Conservation (phyloP, 2,113 vertebrate genomes). For the Cynopterus brachyotis region DNA sequence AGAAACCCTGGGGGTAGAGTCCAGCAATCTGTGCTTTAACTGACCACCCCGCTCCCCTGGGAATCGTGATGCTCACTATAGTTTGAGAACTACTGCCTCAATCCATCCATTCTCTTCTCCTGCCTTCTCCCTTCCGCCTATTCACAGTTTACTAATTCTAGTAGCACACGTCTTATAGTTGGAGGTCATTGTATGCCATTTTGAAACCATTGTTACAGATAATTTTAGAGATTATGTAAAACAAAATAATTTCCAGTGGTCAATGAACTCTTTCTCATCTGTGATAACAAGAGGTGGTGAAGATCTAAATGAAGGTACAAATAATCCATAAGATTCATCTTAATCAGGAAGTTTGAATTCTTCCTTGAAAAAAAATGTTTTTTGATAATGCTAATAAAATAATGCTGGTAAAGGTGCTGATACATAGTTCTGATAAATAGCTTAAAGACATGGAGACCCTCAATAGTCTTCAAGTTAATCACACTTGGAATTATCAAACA, state of each 20-base stretch:
- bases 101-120: background rate
- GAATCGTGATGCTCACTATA: accelerated
- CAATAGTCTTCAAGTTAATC: background rate
- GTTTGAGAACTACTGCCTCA: background rate
- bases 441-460: background rate
- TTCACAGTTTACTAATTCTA: background rate
- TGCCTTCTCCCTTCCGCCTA: background rate
- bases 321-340: background rate
- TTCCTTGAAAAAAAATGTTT: background rate
- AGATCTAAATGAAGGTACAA: background rate
- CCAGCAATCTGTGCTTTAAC: background rate
- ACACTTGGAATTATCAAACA: background rate
- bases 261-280: background rate
- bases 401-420: background rate
- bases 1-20: background rate
- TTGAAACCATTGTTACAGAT: background rate
- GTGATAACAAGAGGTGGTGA: background rate
- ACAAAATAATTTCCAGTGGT: background rate
- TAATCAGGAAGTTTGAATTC: background rate
- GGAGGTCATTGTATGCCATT: background rate
- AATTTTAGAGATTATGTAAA: background rate
- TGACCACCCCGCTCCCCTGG: accelerated
- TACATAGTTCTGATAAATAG: background rate
- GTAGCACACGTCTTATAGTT: background rate
- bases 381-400: background rate